Evolutionary conservation across 2,797 vertebrate species (phyloP).

Genomic region (Heliangelus exortis): DNA sequence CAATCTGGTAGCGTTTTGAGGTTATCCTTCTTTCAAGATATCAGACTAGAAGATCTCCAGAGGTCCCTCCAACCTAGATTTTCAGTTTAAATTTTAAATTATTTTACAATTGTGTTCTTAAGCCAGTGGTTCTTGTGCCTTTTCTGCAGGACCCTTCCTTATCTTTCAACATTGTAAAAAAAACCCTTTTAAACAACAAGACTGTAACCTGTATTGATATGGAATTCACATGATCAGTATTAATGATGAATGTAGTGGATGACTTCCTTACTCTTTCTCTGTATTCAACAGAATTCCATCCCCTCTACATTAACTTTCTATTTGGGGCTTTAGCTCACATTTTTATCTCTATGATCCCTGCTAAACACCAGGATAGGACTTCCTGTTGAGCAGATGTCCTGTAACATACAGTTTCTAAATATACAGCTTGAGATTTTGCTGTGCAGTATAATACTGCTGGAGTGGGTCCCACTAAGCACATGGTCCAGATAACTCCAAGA

Average conservation of each 20-base stretch:
- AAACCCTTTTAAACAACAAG: not conserved
- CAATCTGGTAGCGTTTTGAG: not conserved
- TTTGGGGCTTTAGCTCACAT: not conserved
- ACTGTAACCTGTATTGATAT: not conserved
- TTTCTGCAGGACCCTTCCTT: not conserved
- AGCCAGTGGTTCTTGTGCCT: not conserved
- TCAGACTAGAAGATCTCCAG: not conserved
- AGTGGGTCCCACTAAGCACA: not conserved
- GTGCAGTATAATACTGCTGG: not conserved
- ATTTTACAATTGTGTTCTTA: not conserved
- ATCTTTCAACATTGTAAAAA: not conserved
- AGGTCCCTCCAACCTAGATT: not conserved
- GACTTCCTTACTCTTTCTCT: not conserved
- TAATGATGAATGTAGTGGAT: not conserved
- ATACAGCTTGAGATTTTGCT: not conserved
- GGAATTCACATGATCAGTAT: not conserved
- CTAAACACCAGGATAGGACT: not conserved
- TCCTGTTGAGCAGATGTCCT: not conserved
- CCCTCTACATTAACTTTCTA: not conserved
- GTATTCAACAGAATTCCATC: not conserved
- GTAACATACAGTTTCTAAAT: not conserved
- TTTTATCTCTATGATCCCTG: not conserved
- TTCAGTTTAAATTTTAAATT: not conserved
- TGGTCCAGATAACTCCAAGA: not conserved
- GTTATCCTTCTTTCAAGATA: not conserved